Percentiles rank a stretch among this genome's conserved stretches.
Conservation (phyloP, 2,888 invertebrate genomes). For the Aleiodes leptofemur region DNA sequence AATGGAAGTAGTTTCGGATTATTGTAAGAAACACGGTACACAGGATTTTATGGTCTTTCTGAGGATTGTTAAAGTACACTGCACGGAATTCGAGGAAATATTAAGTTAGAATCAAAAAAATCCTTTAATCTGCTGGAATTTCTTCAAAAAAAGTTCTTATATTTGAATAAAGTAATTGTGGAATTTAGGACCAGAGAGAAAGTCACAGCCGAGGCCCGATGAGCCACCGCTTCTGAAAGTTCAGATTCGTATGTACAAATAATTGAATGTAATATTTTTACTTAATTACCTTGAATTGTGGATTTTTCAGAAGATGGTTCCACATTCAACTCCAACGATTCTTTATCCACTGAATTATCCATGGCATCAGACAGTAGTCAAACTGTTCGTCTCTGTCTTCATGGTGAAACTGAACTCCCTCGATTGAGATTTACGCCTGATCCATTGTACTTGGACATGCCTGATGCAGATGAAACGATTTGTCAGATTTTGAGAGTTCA, state of each 20-base stretch:
- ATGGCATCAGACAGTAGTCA: constrained; percentile 59
- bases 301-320: constrained; percentile 43
- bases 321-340: constrained; percentile 11
- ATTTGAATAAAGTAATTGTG: not conserved
- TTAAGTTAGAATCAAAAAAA: constrained; percentile 50
- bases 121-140: too few relatives aligned
- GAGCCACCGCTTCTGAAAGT: constrained; percentile 46
- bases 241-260: constrained; percentile 46
- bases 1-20: constrained; percentile 2
- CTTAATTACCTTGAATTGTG: too few relatives aligned
- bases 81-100: constrained; percentile 57
- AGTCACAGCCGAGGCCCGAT: constrained; percentile 43
- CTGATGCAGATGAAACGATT: constrained; percentile 72
- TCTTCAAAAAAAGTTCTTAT: not conserved
- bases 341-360: constrained; percentile 7
- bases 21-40: constrained; percentile 11
- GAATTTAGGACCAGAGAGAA: constrained; percentile 45
- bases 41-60: constrained; percentile 61
- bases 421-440: constrained; percentile 76
- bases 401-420: constrained; percentile 78
- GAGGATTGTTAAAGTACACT: constrained; percentile 59
- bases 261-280: too few relatives aligned
- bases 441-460: constrained; percentile 75
- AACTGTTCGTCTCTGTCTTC: constrained; percentile 77
- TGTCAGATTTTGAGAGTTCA: constrained; percentile 74